These are phyloP conservation scores for Anagrus nilaparvatae DNA, from an alignment of 1,140 invertebrate species.

Conservation along the genomic window DNA sequence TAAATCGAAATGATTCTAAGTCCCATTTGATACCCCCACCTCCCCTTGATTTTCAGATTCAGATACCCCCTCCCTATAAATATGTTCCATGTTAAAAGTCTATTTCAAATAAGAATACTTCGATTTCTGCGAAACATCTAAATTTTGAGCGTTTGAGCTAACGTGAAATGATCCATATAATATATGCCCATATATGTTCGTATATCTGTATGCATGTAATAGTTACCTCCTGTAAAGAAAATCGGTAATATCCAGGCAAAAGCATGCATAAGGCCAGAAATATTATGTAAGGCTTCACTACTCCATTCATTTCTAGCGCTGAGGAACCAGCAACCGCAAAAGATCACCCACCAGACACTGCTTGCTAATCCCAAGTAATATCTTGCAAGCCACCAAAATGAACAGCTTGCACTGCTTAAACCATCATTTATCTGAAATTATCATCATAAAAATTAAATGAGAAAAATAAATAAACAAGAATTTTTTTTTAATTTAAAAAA, in stretches of 20 bases:
- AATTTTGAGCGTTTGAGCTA: no score
- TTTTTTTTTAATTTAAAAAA: neutral
- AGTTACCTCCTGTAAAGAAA: slow-evolving; percentile 68
- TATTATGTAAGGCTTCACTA: slow-evolving; percentile 74
- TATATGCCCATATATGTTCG: no score
- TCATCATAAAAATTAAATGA: slow-evolving; percentile 29
- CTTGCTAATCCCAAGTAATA: slow-evolving; percentile 75
- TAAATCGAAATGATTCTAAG: no score
- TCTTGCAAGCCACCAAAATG: slow-evolving; percentile 72
- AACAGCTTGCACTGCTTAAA: slow-evolving; percentile 67
- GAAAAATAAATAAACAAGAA: slow-evolving; percentile 11
- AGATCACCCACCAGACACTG: slow-evolving; percentile 74
- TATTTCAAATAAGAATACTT: no score
- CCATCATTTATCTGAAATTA: slow-evolving; percentile 45
- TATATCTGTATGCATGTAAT: no score
- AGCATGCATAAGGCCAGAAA: slow-evolving; percentile 73
- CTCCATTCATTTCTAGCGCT: slow-evolving; percentile 81
- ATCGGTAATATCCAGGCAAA: slow-evolving; percentile 75
- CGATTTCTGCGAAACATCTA: no score
- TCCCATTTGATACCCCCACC: no score
- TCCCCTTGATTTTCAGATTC: no score
- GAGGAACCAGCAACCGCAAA: slow-evolving; percentile 74
- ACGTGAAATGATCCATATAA: no score
- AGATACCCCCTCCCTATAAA: no score
- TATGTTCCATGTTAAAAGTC: no score